Evolutionary conservation across 1,140 invertebrate species (phyloP), one percentile per base, ranked within the genome.

Genomic region (Belonocnema kinseyi): DNA sequence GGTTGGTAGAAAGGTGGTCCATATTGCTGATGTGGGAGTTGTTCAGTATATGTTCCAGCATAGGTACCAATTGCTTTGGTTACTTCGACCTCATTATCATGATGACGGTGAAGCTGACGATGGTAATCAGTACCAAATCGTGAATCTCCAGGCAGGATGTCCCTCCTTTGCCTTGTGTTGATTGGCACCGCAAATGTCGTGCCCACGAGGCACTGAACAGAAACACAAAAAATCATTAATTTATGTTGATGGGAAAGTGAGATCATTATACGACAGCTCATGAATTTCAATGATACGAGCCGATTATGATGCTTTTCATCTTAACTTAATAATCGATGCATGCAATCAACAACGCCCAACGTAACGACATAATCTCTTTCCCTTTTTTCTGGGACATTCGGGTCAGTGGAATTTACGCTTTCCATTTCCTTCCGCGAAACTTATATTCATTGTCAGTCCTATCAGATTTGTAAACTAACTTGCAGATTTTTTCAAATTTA

Each of bases 61-160:
- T 83, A 81, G 6, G 76, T 50, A 19, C 77, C 77, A 14, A 51
- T 7, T 11, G 80, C 46, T 79, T 56, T 80, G 0, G 46, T 46
- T 5, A 77, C 40, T 61, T 86, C 73, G 21, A 84, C 56, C 58
- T 74, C 75, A 6, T 77, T 77, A 5, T 78, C 70, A 75, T 77
- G 83, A 33, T 79, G 83, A n/a, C 81, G 83, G 50, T 86, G 84
- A 61, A 84, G 82, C 2, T 83, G 75, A 10, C 77, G 78, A 33
- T 85, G 82, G 51, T 87, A 75, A 2, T 83, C 82, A 40, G 82
- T 85, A 50, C 85, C 87, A 53, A 88, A 91, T 12, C 90, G 88
- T 21, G 88, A 71, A 72, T 91, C 89, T 5, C 89, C 90, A 1
- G 88, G 87, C n/a, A 90, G 73, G 56, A 90, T 86, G 2, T 86